Evolutionary conservation across 2,888 invertebrate genomes (phyloP), one percentile per base, ranked within the genome.

Genomic region (Saturnia japonica): DNA sequence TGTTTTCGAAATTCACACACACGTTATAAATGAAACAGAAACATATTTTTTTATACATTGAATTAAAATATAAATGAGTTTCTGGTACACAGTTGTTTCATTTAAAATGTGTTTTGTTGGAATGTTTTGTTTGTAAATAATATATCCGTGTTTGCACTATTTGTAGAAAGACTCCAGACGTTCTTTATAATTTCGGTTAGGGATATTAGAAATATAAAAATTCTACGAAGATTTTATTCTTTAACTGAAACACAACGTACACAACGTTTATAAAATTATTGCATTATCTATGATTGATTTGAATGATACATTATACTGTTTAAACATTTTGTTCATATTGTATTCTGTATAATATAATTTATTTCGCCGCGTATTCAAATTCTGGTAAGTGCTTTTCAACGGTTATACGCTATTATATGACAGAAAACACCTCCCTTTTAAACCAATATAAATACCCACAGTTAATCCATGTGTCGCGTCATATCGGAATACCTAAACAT

Each of bases 121-220:
- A 64, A 64, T 64, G 64, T 64, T 64, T 64, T 34, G 64, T 64
- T 64, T 40, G 64, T 64, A 64, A 64, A 64, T 40, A 40, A 40
- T 64, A 28, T 64, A 64, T 64, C n/a, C 47, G n/a, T 70, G 19
- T 66, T 70, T 62, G 25, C 47, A 64, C 64, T 40, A 0, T 64
- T 19, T 40, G 40, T 40, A 64, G n/a, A 40, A 40, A 40, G 9
- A 40, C n/a, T 64, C 19, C 11, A 64, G 19, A 7, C 7, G n/a
- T 11, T 40, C n/a, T 54, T 64, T 19, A 64, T 64, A 11, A 19
- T 40, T 64, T 40, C 40, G 19, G n/a, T 64, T 40, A 64, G 40
- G 3, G 6, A 22, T 9, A 54, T 22, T 22, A 22, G 19, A 19
- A 19, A n/a, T 19, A 22, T 51, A n/a, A 9, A n/a, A 51, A 22